phyloP scores from a whole-genome alignment of 2,797 vertebrate genomes.

The Sebastes oblongus region DNA sequence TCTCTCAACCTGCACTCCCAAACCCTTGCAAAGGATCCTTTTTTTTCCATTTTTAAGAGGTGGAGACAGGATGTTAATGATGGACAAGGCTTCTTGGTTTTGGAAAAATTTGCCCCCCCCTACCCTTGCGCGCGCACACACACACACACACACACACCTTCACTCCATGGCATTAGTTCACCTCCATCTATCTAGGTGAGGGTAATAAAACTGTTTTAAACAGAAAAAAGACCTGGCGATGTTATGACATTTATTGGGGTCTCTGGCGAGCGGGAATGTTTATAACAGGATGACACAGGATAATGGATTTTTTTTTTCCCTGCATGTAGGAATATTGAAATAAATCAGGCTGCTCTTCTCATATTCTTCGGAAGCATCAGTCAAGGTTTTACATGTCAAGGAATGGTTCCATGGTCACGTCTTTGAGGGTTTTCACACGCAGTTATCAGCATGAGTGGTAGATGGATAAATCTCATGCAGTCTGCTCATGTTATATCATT shows the following conservation, averaged over 20 bases:
- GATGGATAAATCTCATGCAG: background rate
- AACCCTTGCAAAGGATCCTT: slow-evolving; percentile 48
- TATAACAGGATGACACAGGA: slow-evolving; percentile 53
- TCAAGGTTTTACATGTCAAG: slow-evolving; percentile 10
- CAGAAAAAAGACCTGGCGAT: slow-evolving; percentile 33
- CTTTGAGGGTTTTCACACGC: background rate
- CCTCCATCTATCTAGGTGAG: slow-evolving; percentile 20
- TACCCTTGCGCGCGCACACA: background rate
- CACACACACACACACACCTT: slow-evolving; percentile 31
- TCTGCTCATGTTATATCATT: background rate
- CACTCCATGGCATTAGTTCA: background rate
- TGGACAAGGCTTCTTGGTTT: slow-evolving; percentile 30
- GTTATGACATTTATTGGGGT: slow-evolving; percentile 65
- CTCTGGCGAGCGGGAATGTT: slow-evolving; percentile 36
- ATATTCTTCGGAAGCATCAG: background rate
- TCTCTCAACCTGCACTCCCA: slow-evolving; percentile 58
- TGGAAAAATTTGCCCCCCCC: slow-evolving; percentile 35
- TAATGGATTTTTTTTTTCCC: slow-evolving; percentile 21
- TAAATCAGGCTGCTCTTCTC: slow-evolving; percentile 17
- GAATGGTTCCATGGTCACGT: background rate
- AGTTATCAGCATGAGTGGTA: background rate
- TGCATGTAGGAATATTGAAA: slow-evolving; percentile 32
- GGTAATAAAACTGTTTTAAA: slow-evolving; percentile 61
- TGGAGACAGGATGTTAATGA: slow-evolving; percentile 66
- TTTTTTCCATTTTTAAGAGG: slow-evolving; percentile 60